phyloP scores from a whole-genome alignment of 2,888 invertebrate species.

The Colostygia pectinataria region DNA sequence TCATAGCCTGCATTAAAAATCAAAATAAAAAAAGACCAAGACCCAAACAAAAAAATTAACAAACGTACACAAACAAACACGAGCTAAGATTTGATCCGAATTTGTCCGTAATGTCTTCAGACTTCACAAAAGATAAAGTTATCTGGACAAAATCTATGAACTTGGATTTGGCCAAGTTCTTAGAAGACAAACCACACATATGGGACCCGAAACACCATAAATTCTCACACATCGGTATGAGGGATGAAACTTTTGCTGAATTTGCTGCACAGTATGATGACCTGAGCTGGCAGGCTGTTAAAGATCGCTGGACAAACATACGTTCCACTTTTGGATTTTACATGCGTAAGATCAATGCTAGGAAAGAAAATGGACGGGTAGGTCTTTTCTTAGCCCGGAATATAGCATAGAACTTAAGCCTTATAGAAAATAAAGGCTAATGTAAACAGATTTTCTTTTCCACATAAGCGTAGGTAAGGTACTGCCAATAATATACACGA shows the following conservation, averaged over 20 bases:
- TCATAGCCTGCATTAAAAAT: no score
- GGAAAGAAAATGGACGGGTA: constrained; percentile 56
- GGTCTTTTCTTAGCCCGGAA: neutral
- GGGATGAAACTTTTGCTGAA: constrained; percentile 67
- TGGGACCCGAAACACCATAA: constrained; percentile 75
- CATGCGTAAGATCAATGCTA: constrained; percentile 64
- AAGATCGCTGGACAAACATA: constrained; percentile 76
- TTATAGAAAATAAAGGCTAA: neutral
- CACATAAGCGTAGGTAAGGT: no score
- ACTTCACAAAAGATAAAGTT: constrained; percentile 73
- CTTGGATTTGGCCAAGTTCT: constrained; percentile 67
- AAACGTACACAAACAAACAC: neutral
- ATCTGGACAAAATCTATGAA: constrained; percentile 77
- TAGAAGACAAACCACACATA: constrained; percentile 64
- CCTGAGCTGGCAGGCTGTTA: constrained; percentile 72
- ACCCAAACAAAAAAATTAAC: no score
- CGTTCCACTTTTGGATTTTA: constrained; percentile 72
- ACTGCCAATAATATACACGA: no score
- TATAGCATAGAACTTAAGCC: no score
- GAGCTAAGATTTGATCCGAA: no score
- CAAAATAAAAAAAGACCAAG: no score
- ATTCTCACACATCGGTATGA: constrained; percentile 60
- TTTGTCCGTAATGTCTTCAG: constrained; percentile 69
- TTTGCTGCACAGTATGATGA: constrained; percentile 69
- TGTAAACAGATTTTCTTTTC: no score